These are phyloP conservation scores for Xestia sexstrigata DNA, from an alignment of 2,888 invertebrate species.

Conservation along the genomic window DNA sequence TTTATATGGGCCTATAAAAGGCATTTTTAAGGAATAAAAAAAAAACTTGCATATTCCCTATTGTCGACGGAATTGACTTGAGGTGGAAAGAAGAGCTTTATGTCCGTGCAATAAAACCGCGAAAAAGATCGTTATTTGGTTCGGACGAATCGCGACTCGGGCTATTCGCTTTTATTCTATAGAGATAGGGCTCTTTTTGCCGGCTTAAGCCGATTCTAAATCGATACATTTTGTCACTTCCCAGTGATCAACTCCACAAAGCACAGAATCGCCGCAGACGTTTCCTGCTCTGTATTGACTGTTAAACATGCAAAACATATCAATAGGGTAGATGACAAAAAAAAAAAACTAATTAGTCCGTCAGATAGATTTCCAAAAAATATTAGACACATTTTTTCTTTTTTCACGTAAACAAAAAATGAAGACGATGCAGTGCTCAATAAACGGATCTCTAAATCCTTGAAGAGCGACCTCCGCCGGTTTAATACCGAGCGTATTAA, in stretches of 20 bases:
- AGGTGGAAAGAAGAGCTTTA: neutral
- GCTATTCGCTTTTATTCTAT: neutral
- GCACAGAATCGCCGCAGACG: neutral
- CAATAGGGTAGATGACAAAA: neutral
- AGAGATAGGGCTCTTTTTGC: neutral
- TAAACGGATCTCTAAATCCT: no score
- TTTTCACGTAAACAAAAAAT: no score
- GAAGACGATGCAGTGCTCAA: no score
- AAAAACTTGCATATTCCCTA: no score
- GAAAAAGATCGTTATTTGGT: neutral
- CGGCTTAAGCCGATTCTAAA: neutral
- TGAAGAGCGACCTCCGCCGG: no score
- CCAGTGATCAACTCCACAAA: neutral
- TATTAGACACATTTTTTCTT: no score
- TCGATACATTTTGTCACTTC: neutral
- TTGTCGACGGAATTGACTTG: neutral
- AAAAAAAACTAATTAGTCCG: no score
- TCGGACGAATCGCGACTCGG: neutral
- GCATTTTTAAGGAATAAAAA: no score
- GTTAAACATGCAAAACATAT: conserved; percentile 5
- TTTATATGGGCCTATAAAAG: no score
- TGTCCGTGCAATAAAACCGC: neutral
- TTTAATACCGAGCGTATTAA: no score
- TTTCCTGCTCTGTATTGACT: neutral
- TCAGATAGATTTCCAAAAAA: no score